Conservation (phyloP, 2,888 invertebrate species). For the Nemoura dubitans region DNA sequence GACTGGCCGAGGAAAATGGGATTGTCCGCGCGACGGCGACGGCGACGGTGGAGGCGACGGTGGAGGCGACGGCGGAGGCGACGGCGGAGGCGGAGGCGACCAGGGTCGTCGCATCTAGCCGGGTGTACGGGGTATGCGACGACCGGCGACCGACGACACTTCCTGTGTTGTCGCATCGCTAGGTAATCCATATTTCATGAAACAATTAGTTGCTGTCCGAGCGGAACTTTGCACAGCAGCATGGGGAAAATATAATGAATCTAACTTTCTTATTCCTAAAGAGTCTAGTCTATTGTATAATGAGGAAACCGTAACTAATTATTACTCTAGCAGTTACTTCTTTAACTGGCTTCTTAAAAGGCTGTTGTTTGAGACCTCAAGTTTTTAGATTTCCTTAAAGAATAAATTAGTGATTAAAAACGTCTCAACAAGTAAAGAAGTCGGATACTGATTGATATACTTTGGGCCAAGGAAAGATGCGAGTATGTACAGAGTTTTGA, state of each 20-base stretch:
- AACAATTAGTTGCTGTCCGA: slow-evolving; percentile 47
- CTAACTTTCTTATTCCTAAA: slow-evolving; percentile 34
- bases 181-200: slow-evolving; percentile 49
- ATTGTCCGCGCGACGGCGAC: neutral
- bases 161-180: slow-evolving; percentile 46
- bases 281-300: slow-evolving; percentile 35
- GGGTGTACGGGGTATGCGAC: neutral
- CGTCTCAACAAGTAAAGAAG: slow-evolving; percentile 16
- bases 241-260: slow-evolving; percentile 46
- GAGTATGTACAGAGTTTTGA: no score
- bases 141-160: slow-evolving; percentile 19
- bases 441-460: neutral
- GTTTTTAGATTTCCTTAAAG: slow-evolving; percentile 22
- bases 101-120: neutral
- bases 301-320: slow-evolving; percentile 46
- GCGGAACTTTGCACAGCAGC: slow-evolving; percentile 31
- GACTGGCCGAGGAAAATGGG: neutral
- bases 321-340: slow-evolving; percentile 30
- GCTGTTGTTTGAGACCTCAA: slow-evolving; percentile 10
- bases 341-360: slow-evolving; percentile 29
- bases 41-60: neutral
- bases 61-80: neutral
- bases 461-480: neutral
- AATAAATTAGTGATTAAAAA: slow-evolving; percentile 28
- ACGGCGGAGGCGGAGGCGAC: no score